These are phyloP conservation scores for Maconellicoccus hirsutus DNA, from an alignment of 1,140 invertebrate species.

Conservation along the genomic window DNA sequence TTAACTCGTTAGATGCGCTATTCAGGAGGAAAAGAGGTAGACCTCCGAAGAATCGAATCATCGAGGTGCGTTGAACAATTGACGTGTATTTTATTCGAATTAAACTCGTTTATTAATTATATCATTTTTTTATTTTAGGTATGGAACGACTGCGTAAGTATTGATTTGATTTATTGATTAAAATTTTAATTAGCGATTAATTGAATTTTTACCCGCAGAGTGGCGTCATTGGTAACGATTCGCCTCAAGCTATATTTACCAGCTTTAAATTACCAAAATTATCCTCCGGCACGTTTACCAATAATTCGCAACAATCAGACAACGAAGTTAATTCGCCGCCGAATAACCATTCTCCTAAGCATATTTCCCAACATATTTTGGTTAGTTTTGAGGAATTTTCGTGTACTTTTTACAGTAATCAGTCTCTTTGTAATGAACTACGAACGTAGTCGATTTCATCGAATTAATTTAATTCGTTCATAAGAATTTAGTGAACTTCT, in stretches of 20 bases:
- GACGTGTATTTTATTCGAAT: background rate
- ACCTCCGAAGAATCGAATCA: conserved; percentile 81
- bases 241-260: conserved; percentile 82
- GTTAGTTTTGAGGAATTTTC: conserved; percentile 25
- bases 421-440: too few species aligned
- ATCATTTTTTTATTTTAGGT: conserved; percentile 38
- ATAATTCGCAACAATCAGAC: conserved; percentile 25
- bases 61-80: conserved; percentile 48
- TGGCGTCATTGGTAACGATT: conserved; percentile 38
- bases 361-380: conserved; percentile 24
- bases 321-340: conserved; percentile 18
- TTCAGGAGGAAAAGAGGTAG: conserved; percentile 80
- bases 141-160: conserved; percentile 65
- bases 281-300: conserved; percentile 23
- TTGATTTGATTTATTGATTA: background rate
- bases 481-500: too few species aligned
- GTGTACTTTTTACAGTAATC: too few species aligned
- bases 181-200: conserved; percentile 6
- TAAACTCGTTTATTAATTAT: conserved; percentile 7
- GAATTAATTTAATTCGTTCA: too few species aligned
- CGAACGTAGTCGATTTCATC: too few species aligned
- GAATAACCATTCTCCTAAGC: background rate
- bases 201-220: conserved; percentile 26
- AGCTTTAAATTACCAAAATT: conserved; percentile 82
- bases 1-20: conserved; percentile 70